A percentile compares a stretch with the other conserved stretches of the same genome.
Conservation (phyloP, 2,113 vertebrate genomes). For the Gopherus evgoodei region DNA sequence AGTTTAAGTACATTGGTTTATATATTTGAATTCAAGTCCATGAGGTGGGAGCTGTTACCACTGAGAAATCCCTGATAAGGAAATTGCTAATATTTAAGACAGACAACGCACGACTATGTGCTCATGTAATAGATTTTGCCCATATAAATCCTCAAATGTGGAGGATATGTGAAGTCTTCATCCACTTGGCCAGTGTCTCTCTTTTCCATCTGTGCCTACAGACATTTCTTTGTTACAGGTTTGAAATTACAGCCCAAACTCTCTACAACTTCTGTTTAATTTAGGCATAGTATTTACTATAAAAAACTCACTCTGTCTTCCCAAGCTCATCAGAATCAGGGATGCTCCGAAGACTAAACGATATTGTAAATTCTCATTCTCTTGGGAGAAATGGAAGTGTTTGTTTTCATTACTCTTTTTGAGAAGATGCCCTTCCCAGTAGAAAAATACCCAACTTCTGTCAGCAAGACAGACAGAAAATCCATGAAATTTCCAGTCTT, state of each 20-base stretch:
- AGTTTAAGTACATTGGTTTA: too few species aligned
- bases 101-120: background rate
- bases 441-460: background rate
- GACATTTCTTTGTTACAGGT: background rate
- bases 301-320: background rate
- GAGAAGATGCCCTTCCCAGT: background rate
- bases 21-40: too few species aligned
- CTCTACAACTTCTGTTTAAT: background rate
- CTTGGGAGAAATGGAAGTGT: background rate
- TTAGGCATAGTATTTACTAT: background rate
- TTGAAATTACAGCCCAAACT: background rate
- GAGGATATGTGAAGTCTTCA: rapidly evolving
- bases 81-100: background rate
- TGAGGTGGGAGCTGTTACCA: background rate
- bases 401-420: background rate
- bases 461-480: background rate
- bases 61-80: background rate
- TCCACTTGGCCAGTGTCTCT: background rate
- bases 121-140: background rate
- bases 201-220: background rate
- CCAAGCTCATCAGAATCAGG: background rate
- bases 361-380: background rate
- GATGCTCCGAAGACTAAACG: background rate
- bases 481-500: background rate
- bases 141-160: background rate